phyloP scores from a whole-genome alignment of 1,140 invertebrate species.

The Myzus persicae region DNA sequence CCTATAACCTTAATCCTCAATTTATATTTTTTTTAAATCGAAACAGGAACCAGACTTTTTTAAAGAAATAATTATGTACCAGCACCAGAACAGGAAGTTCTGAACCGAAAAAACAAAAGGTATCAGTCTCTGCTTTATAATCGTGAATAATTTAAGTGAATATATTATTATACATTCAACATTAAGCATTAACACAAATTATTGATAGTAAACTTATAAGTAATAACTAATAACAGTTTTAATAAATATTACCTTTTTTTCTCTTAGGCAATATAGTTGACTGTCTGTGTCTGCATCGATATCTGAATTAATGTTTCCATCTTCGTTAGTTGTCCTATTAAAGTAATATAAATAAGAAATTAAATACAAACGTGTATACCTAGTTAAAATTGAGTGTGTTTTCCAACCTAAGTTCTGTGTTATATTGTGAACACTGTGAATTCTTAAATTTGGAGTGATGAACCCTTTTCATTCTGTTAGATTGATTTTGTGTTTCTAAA shows the following conservation, averaged over 20 bases:
- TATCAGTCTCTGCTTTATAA: background rate
- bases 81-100: background rate
- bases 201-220: no score
- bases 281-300: background rate
- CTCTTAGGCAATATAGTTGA: constrained; percentile 14
- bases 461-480: constrained; percentile 26
- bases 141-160: background rate
- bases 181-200: no score
- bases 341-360: background rate
- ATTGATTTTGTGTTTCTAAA: background rate
- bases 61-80: background rate
- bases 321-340: background rate
- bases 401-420: background rate
- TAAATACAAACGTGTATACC: background rate
- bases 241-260: background rate
- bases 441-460: background rate
- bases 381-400: background rate
- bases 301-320: background rate
- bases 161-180: background rate
- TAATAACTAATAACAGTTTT: background rate
- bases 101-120: background rate
- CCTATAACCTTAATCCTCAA: background rate
- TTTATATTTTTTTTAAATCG: background rate
- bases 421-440: background rate
- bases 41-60: no score